Evolutionary conservation across 2,113 vertebrate genomes (phyloP).

Genomic region (Ptilonorhynchus violaceus): DNA sequence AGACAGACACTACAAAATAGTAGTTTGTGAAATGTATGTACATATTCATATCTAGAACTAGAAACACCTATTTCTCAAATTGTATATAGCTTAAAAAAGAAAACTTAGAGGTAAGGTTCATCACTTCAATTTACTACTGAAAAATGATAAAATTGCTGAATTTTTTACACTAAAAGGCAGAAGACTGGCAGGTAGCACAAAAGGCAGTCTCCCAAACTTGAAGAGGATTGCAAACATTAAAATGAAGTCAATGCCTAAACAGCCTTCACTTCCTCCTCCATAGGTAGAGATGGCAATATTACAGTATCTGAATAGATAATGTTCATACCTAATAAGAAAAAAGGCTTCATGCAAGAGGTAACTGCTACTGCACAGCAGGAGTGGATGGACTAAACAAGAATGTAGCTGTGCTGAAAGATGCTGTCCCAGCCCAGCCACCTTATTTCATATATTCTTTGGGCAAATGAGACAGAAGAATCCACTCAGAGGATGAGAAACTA

Average conservation of each 20-base stretch:
- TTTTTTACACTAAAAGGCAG: background rate
- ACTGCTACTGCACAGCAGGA: background rate
- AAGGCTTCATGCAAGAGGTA: background rate
- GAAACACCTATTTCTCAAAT: background rate
- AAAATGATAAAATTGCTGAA: background rate
- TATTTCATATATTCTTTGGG: background rate
- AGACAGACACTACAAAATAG: background rate
- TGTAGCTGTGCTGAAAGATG: background rate
- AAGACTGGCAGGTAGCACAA: background rate
- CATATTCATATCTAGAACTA: background rate
- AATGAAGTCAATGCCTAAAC: background rate
- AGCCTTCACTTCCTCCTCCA: background rate
- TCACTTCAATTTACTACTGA: background rate
- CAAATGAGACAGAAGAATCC: background rate
- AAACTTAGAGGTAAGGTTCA: background rate
- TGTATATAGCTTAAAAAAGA: background rate
- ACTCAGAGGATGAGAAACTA: background rate
- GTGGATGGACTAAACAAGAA: background rate
- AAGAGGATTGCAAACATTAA: background rate
- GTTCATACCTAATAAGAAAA: background rate
- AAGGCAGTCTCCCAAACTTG: background rate
- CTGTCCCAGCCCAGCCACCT: background rate
- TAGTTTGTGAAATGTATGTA: background rate
- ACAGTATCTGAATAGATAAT: background rate
- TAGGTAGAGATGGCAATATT: background rate